Percentiles rank a stretch among this genome's conserved stretches.
Evolutionary conservation across 2,888 invertebrate species (phyloP).

Genomic region (Acanthosepion pharaonis): DNA sequence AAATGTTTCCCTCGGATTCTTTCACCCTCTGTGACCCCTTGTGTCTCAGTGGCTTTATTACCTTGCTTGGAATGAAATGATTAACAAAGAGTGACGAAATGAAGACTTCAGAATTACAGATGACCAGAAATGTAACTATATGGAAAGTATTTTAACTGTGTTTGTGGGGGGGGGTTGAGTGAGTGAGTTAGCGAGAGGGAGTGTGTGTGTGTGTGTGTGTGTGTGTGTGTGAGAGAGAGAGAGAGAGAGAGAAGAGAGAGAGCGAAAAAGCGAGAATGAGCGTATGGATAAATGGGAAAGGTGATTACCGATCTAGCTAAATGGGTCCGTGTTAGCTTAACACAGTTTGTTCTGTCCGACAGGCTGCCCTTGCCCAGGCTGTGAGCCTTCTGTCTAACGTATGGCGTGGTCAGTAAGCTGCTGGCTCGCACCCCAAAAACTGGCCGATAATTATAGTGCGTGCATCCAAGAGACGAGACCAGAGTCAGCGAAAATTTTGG

Average conservation of each 20-base stretch:
- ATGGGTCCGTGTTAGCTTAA: not conserved
- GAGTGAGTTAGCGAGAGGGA: too few relatives aligned
- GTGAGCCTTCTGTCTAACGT: not conserved
- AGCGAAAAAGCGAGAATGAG: too few relatives aligned
- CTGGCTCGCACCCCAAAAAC: not conserved
- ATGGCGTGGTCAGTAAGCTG: constrained; percentile 7
- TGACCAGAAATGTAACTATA: too few relatives aligned
- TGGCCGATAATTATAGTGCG: constrained; percentile 11
- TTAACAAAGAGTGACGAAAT: too few relatives aligned
- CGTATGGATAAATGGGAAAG: not conserved
- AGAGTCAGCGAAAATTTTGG: not conserved
- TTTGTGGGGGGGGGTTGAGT: not conserved
- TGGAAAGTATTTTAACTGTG: not conserved
- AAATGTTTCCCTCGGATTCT: too few relatives aligned
- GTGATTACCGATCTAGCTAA: not conserved
- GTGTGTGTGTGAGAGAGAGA: not conserved
- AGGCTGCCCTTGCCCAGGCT: not conserved
- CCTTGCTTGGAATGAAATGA: too few relatives aligned
- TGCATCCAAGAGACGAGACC: constrained; percentile 17
- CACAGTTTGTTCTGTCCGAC: not conserved
- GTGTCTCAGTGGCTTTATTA: too few relatives aligned
- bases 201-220: not conserved
- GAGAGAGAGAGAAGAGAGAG: too few relatives aligned
- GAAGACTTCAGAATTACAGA: too few relatives aligned
- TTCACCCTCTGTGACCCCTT: too few relatives aligned